Base-by-base conservation (phyloP, 2,113 vertebrate species). In the Serilophus lunatus region DNA sequence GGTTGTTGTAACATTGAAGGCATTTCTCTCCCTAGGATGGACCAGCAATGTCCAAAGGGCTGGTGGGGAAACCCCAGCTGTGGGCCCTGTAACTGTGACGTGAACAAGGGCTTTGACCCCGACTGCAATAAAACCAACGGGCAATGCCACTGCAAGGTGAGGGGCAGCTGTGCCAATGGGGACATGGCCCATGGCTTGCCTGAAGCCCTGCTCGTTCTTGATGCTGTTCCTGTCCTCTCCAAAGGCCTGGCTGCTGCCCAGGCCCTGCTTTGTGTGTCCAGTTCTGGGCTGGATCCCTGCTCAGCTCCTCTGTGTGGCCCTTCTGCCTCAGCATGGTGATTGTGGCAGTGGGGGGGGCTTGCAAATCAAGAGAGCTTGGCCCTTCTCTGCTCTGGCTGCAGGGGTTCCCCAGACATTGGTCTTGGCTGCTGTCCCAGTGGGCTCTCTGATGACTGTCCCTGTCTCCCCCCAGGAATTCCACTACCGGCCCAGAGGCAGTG, bases 21-120 rank as follows among this genome's bases (percentile, higher is more conserved):
- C 83, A 17, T 82, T 96, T 70, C 71, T 93, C 75, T 84, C 80
- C 65, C 57, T 93, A 99, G 99, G 98, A 98, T 99, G 95, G 99
- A 99, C 95, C 99, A 99, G 95, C 99, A 99, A 86, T 99, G 99
- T 90, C 99, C 99, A 2, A 98, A 99, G 85, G 99, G 99, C 29
- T 99, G 99, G 99, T 99, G 99, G 99, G 99, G 99, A 17, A 99
- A 97, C 96, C 98, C 98, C 7, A 98, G 98, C 64, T 99, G 99
- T 26, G 99, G 99, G 54, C 99, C 99, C 4, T 99, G 99, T 96
- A 98, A 99, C 98, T 99, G 99, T 93, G 98, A 99, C 18, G 95
- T 98, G 72, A 98, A 95, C 88, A 99, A 99, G 96, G 99, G 99
- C 78, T 99, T 99, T 56, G 99, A 99, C 83, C 98, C 98, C 0